Evolutionary conservation across 1,140 invertebrate genomes (phyloP).

Genomic region (Druon quercuslanigerum): DNA sequence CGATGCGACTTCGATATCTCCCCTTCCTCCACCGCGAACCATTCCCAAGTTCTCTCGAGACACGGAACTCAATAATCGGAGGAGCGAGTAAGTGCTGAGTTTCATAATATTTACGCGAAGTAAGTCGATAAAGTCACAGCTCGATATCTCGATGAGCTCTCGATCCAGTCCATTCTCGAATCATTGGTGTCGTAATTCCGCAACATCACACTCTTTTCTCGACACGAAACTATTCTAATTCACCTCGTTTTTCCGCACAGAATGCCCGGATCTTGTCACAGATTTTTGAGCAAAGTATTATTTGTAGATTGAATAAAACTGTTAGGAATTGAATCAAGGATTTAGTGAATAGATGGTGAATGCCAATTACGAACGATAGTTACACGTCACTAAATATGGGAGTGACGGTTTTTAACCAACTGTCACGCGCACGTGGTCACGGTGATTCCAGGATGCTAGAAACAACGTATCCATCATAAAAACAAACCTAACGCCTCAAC

Average conservation of each 20-base stretch:
- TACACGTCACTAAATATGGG: background rate
- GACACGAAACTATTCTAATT: background rate
- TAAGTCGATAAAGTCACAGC: background rate
- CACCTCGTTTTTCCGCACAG: background rate
- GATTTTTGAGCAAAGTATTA: background rate
- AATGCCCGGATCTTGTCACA: background rate
- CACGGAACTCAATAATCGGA: too few relatives aligned
- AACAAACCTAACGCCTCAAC: conserved; percentile 66
- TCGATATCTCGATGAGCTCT: background rate
- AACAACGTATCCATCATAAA: conserved; percentile 46
- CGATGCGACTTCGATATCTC: background rate
- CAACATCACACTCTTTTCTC: background rate
- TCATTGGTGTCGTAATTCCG: background rate
- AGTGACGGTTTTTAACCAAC: conserved; percentile 41
- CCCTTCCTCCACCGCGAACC: background rate
- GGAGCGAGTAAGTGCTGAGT: too few relatives aligned
- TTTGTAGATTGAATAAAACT: background rate
- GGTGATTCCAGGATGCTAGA: conserved; percentile 43
- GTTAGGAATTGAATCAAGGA: background rate
- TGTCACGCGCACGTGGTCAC: conserved; percentile 69
- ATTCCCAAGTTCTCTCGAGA: too few relatives aligned
- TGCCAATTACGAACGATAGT: too few relatives aligned
- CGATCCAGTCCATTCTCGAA: conserved; percentile 6
- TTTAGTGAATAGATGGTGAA: too few relatives aligned
- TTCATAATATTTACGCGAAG: too few relatives aligned